Evolutionary conservation across 2,888 invertebrate genomes (phyloP).

Genomic region (Liposcelis brunnea): DNA sequence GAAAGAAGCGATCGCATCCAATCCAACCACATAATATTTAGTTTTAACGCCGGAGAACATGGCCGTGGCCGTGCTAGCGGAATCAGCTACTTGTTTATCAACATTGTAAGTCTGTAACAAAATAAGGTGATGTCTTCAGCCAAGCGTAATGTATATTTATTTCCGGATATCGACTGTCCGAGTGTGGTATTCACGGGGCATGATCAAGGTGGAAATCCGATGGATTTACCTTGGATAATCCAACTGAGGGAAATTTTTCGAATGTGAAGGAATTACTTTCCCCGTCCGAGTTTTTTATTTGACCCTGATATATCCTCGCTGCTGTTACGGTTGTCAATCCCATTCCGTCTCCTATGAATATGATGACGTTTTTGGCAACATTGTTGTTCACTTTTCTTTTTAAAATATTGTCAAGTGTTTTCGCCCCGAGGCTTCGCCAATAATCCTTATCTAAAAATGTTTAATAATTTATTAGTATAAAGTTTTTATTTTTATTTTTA

Average conservation of each 20-base stretch:
- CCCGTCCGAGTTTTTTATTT: conserved; percentile 29
- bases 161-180: not conserved
- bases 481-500: too few relatives aligned
- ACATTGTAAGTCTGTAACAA: conserved; percentile 42
- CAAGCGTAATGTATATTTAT: not conserved
- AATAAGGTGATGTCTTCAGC: not conserved
- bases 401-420: not conserved
- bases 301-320: conserved; percentile 42
- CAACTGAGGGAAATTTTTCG: conserved; percentile 41
- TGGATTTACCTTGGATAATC: conserved; percentile 38
- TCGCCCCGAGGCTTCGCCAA: not conserved
- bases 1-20: conserved; percentile 28
- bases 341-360: conserved; percentile 54
- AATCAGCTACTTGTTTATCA: conserved; percentile 51
- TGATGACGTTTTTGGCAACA: conserved; percentile 41
- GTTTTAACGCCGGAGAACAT: conserved; percentile 44
- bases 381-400: conserved; percentile 16
- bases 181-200: not conserved
- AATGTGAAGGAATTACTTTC: conserved; percentile 40
- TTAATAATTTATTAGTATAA: too few relatives aligned
- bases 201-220: conserved; percentile 13
- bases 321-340: conserved; percentile 41
- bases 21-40: conserved; percentile 36
- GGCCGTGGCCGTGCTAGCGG: conserved; percentile 51
- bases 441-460: not conserved